Percentiles rank a stretch among this genome's conserved stretches.
phyloP scores from a whole-genome alignment of 1,140 invertebrate genomes.

The Drosophila repletoides region DNA sequence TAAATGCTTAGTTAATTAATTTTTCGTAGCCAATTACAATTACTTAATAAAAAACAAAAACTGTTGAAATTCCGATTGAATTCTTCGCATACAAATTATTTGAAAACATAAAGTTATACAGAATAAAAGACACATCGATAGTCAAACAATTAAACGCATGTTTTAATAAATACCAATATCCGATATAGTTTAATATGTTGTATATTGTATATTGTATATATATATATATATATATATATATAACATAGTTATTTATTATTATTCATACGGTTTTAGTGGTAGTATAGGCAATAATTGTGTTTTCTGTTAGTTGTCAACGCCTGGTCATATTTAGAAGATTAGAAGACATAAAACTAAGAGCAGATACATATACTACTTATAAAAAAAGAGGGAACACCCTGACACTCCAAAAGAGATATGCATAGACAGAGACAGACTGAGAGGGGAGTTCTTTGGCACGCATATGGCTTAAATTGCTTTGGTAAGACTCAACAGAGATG shows the following conservation, averaged over 20 bases:
- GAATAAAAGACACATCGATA: constrained; percentile 66
- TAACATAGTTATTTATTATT: constrained; percentile 31
- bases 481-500: constrained; percentile 3
- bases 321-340: constrained; percentile 22
- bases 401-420: background rate
- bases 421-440: background rate
- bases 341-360: constrained; percentile 33
- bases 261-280: constrained; percentile 20
- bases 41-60: constrained; percentile 10
- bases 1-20: constrained; percentile 12
- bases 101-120: constrained; percentile 18
- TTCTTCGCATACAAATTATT: constrained; percentile 7
- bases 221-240: constrained; percentile 51
- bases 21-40: constrained; percentile 21
- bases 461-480: constrained; percentile 19
- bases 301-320: constrained; percentile 28
- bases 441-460: constrained; percentile 22
- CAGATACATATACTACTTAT: constrained; percentile 15
- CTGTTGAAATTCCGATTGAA: background rate
- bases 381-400: background rate
- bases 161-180: constrained; percentile 71
- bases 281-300: constrained; percentile 23
- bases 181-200: too few species aligned
- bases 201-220: too few species aligned
- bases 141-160: constrained; percentile 55